A percentile compares a stretch with the other conserved stretches of the same genome.
Conservation (phyloP, 2,888 invertebrate genomes). For the Steromphala cineraria region DNA sequence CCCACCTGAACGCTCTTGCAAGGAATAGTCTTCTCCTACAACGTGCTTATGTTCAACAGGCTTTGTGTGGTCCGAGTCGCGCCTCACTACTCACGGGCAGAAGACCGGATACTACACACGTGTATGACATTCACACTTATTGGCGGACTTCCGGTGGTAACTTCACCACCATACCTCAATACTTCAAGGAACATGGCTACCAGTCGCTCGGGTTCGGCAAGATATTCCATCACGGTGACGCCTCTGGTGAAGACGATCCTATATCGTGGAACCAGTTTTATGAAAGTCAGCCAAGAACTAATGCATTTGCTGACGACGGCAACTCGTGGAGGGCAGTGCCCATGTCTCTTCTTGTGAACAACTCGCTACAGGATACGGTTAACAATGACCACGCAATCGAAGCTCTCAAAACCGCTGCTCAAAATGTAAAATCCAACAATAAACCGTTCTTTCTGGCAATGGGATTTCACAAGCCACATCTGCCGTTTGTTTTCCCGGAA, state of each 20-base stretch:
- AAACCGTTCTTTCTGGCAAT: slow-evolving; percentile 49
- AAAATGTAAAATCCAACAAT: slow-evolving; percentile 52
- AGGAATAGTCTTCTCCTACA: slow-evolving; percentile 32
- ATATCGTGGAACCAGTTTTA: slow-evolving; percentile 25
- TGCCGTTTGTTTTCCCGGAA: slow-evolving; percentile 46
- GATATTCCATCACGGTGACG: slow-evolving; percentile 31
- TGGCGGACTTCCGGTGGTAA: slow-evolving; percentile 43
- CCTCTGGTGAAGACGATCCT: slow-evolving; percentile 11
- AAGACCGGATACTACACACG: slow-evolving; percentile 45
- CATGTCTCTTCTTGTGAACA: slow-evolving; percentile 79
- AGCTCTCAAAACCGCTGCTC: slow-evolving; percentile 48
- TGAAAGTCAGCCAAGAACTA: slow-evolving; percentile 28
- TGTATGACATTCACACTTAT: slow-evolving; percentile 41
- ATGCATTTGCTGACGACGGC: slow-evolving; percentile 3
- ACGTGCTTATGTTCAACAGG: slow-evolving; percentile 35
- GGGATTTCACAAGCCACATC: slow-evolving; percentile 48
- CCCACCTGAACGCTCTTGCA: slow-evolving; percentile 34
- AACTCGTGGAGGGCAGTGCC: slow-evolving; percentile 51
- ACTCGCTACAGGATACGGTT: slow-evolving; percentile 72
- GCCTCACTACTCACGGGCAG: slow-evolving; percentile 38
- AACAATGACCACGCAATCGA: slow-evolving; percentile 34
- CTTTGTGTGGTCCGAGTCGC: slow-evolving; percentile 29
- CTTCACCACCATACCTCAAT: slow-evolving; percentile 48
- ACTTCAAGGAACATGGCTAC: slow-evolving; percentile 46
- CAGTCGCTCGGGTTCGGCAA: slow-evolving; percentile 40